Base-by-base conservation (phyloP, 2,113 vertebrate species). In the Lophius piscatorius region DNA sequence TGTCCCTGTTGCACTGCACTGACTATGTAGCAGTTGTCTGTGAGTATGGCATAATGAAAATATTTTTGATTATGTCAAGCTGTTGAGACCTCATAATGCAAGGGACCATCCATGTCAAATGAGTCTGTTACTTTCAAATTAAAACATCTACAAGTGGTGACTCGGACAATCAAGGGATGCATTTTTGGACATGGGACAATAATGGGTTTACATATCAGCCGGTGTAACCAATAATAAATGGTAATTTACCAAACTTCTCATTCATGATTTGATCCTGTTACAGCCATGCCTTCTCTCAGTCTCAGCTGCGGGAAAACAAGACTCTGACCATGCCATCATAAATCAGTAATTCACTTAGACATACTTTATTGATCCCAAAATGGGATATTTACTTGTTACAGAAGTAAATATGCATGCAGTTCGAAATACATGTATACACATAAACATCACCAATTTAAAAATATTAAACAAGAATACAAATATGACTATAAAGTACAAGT, bases 271-370 rank as follows among this genome's bases (percentile, higher is more conserved):
- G n/a, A n/a, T n/a, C n/a, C n/a, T n/a, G n/a, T 20, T 33, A 71
- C 42, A 71, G 74, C 60, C 70, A 81, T 73, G 31, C 31, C 28
- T 33, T 67, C 70, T 70, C 39, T 74, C 61, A 42, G 22, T 33
- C 65, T 61, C 44, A 14, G 39, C 42, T 12, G 21, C 38, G 28
- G 47, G 21, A 51, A 51, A 50, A 21, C 16, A 29, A 38, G 24
- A 26, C 16, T 4, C 14, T 49, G 59, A 63, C 63, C 36, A 34
- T 42, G 47, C 46, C 33, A 20, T 16, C 20, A 26, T 31, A 61
- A 41, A 38, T 18, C 20, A 39, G 34, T 8, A 40, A 46, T 38
- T 31, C 47, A 33, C 11, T 14, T 31, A n/a, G n/a, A n/a, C n/a
- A n/a, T n/a, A n/a, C n/a, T n/a, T n/a, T n/a, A n/a, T n/a, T n/a